A percentile compares a stretch with the other conserved stretches of the same genome.
Evolutionary conservation across 1,140 invertebrate species (phyloP).

Genomic region (Scaptodrosophila lebanonensis): DNA sequence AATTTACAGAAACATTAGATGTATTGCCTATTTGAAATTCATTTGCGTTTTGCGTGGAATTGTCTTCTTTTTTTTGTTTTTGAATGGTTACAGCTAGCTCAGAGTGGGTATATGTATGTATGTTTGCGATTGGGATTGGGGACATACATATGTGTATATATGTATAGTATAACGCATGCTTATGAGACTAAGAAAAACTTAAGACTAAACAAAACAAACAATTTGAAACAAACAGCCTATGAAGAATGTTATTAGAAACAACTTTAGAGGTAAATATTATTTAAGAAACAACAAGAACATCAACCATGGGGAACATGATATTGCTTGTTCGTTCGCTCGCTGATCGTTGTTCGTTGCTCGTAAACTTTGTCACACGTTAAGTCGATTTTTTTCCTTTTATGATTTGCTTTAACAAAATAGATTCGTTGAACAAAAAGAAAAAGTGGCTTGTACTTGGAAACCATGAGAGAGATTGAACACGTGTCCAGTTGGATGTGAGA

Average conservation of each 20-base stretch:
- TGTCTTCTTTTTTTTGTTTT: slow-evolving; percentile 23
- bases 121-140: too few species aligned
- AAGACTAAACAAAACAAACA: slow-evolving; percentile 59
- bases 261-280: slow-evolving; percentile 60
- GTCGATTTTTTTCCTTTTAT: slow-evolving; percentile 22
- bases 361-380: slow-evolving; percentile 72
- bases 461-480: slow-evolving; percentile 40
- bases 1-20: slow-evolving; percentile 40
- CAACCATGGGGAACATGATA: not conserved
- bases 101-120: slow-evolving; percentile 28
- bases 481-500: slow-evolving; percentile 5
- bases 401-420: slow-evolving; percentile 28
- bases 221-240: slow-evolving; percentile 73
- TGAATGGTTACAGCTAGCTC: slow-evolving; percentile 42
- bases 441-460: slow-evolving; percentile 14
- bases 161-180: slow-evolving; percentile 61
- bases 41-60: slow-evolving; percentile 33
- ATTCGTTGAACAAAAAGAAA: slow-evolving; percentile 42
- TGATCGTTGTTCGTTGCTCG: slow-evolving; percentile 16
- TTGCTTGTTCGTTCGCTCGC: slow-evolving; percentile 10
- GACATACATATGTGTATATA: slow-evolving; percentile 30
- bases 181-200: slow-evolving; percentile 55
- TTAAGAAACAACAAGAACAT: slow-evolving; percentile 46
- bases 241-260: slow-evolving; percentile 46
- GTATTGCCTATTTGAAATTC: slow-evolving; percentile 54